Evolutionary conservation across 2,113 vertebrate genomes (phyloP).

Genomic region (Talpa occidentalis): DNA sequence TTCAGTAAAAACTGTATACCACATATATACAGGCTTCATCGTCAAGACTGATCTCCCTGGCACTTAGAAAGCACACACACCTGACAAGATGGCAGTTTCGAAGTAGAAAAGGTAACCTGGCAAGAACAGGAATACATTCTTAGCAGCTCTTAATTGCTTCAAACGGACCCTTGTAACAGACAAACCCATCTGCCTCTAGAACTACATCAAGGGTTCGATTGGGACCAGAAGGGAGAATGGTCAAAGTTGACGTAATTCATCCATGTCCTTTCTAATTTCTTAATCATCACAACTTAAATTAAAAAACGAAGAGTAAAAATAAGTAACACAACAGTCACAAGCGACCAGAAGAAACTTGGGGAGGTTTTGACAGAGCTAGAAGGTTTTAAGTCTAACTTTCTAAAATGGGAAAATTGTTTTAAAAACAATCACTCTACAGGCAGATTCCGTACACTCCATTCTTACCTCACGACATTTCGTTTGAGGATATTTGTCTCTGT

Average conservation of each 20-base stretch:
- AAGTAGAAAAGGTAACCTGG: not conserved
- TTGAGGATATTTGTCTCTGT: not conserved
- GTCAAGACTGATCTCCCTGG: constrained; percentile 28
- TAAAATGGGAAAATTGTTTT: constrained; percentile 77
- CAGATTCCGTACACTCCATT: constrained; percentile 36
- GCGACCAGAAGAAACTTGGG: not conserved
- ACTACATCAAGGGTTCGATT: not conserved
- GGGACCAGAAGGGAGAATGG: not conserved
- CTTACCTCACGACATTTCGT: constrained; percentile 38
- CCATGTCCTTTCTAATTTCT: not conserved
- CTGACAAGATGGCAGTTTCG: not conserved
- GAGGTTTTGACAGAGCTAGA: constrained; percentile 56
- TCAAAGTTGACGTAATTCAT: constrained; percentile 5
- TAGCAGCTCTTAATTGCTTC: not conserved
- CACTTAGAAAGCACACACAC: not conserved
- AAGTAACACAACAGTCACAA: not conserved
- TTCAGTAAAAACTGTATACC: not conserved
- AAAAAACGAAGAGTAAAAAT: constrained; percentile 1
- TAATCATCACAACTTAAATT: constrained; percentile 45
- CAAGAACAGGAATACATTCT: not conserved
- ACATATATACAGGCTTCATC: not conserved
- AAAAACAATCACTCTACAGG: constrained; percentile 53
- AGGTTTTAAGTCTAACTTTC: constrained; percentile 67
- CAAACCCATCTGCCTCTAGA: not conserved
- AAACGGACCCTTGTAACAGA: constrained; percentile 27